Evolutionary conservation across 1,140 invertebrate genomes (phyloP), one percentile per base, ranked within the genome.

Genomic region (Eupristina koningsbergeri): DNA sequence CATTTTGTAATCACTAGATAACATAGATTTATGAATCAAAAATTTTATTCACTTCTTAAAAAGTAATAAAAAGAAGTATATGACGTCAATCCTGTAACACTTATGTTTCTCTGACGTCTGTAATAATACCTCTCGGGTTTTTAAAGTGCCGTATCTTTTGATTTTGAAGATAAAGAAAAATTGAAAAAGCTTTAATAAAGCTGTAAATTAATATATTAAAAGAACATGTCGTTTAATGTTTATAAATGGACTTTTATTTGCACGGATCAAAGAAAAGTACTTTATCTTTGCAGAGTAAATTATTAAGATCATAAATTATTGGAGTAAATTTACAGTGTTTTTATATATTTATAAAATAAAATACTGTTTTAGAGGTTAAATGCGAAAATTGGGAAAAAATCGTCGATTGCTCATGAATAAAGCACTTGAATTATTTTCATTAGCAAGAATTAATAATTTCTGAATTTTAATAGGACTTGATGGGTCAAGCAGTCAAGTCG

Each of bases 31-130:
- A 71, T 71, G 67, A 78, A 78, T 78, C 22, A 63, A 78, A 78
- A 78, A 64, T 50, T 53, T 11, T 53, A 71, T 50, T 71, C 64
- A 69, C 6, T 13, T 29, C 26, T 61, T n/a, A 22, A 69, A 36
- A 53, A 53, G 9, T 53, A 76, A 58, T 71, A 71, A 31, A 80
- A 39, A 26, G n/a, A 80, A 80, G n/a, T 53, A 34, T 7, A 58
- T 74, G 80, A 81, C 80, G 80, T 81, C 80, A 81, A 81, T 81
- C 47, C 34, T 50, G 80, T 81, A 58, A 74, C 47, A 74, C 80
- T 81, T 58, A 45, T 73, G 50, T 22, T 8, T 26, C n/a, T 74
- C 36, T 81, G 53, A 77, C 75, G 75, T 77, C 75, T 34, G 31
- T 53, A 36, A 50, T 31, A 50, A 75, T 77, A 61, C 31, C 53